Percentiles rank a stretch among this genome's conserved stretches.
These are phyloP conservation scores for Crotalus viridis DNA, from an alignment of 2,113 vertebrate genomes.

Conservation along the genomic window DNA sequence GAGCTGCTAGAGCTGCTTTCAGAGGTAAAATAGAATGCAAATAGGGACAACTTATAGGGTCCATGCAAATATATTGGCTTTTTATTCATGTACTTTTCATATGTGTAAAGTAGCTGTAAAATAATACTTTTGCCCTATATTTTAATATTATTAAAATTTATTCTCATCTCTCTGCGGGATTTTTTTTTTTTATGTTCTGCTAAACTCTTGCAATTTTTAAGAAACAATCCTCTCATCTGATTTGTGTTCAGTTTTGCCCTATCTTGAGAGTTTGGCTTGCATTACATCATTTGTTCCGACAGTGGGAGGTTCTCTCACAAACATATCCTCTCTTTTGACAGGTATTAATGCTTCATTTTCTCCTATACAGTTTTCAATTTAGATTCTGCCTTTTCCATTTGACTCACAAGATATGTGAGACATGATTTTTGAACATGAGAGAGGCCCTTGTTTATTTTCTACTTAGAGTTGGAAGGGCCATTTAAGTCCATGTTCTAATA, in stretches of 20 bases:
- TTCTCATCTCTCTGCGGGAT: background rate
- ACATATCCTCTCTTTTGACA: slow-evolving; percentile 36
- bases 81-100: background rate
- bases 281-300: slow-evolving; percentile 23
- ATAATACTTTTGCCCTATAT: background rate
- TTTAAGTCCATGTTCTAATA: background rate
- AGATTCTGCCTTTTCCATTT: slow-evolving; percentile 44
- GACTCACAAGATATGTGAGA: slow-evolving; percentile 38
- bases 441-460: slow-evolving; percentile 25
- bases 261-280: slow-evolving; percentile 15
- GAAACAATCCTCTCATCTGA: background rate
- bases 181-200: background rate
- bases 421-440: slow-evolving; percentile 34
- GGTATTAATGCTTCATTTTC: slow-evolving; percentile 60
- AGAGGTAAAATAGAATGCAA: background rate
- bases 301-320: slow-evolving; percentile 42
- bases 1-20: rapidly evolving
- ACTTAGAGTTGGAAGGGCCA: background rate
- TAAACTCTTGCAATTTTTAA: background rate
- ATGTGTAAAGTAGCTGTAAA: rapidly evolving
- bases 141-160: background rate
- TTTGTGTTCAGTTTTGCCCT: slow-evolving; percentile 27
- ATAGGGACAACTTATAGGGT: background rate
- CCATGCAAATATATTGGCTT: background rate
- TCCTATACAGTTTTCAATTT: slow-evolving; percentile 48